Conservation (phyloP, 2,797 vertebrate genomes). For the Poliocrania exsul region DNA sequence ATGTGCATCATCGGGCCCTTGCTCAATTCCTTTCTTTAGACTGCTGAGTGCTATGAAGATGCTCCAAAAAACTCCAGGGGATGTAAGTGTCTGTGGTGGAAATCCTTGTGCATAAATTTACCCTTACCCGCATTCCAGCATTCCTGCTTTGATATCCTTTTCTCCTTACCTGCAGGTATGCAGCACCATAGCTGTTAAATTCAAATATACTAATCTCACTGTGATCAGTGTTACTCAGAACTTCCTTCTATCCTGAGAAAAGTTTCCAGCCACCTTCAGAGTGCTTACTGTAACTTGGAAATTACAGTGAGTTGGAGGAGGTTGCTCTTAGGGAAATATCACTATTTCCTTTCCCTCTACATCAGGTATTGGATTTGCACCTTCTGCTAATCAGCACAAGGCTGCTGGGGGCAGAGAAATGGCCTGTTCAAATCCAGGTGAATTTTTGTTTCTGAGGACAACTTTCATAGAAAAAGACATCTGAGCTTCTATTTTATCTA, state of each 20-base stretch:
- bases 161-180: neutral
- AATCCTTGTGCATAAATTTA: neutral
- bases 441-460: neutral
- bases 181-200: neutral
- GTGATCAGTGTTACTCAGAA: neutral
- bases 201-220: neutral
- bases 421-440: neutral
- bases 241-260: neutral
- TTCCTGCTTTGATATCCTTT: neutral
- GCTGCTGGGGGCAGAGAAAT: neutral
- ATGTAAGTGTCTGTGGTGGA: neutral
- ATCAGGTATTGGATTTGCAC: neutral
- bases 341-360: neutral
- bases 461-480: neutral
- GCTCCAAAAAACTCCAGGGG: neutral
- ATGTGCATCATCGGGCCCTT: neutral
- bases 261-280: neutral
- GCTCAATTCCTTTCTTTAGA: neutral
- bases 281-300: neutral
- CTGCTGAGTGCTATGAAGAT: neutral
- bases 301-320: neutral
- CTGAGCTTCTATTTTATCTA: neutral
- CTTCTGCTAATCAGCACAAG: neutral
- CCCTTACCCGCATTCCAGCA: rapidly evolving
- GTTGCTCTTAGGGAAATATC: neutral